phyloP scores from a whole-genome alignment of 2,113 vertebrate genomes.

The Prinia subflava region DNA sequence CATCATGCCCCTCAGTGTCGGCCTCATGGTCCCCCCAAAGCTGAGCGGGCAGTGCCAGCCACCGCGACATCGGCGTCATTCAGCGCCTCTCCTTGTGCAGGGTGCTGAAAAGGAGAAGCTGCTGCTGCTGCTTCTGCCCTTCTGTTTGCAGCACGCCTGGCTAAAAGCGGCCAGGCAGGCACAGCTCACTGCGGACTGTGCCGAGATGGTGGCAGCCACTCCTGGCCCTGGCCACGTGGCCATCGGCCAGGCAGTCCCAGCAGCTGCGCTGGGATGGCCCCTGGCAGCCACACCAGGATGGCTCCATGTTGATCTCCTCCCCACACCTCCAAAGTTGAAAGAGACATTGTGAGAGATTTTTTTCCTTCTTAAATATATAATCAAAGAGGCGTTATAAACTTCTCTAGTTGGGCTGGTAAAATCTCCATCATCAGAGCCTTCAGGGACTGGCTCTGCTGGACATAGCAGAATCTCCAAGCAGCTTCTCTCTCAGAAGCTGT shows the following conservation, averaged over 20 bases:
- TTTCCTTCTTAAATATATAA: not conserved
- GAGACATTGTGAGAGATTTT: not conserved
- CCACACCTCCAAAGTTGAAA: not conserved
- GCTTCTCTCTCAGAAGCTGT: not conserved
- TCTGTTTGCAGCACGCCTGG: too few species aligned
- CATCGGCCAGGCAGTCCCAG: fast-evolving
- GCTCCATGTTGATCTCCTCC: fast-evolving
- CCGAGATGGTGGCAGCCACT: fast-evolving
- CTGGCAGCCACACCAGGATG: not conserved
- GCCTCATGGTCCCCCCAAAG: not conserved
- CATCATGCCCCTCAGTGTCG: fast-evolving
- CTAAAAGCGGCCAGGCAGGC: not conserved
- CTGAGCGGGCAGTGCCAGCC: fast-evolving
- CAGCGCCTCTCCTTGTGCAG: not conserved
- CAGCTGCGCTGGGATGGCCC: not conserved
- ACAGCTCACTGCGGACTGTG: fast-evolving
- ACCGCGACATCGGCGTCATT: fast-evolving
- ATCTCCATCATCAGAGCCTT: not conserved
- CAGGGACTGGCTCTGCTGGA: not conserved
- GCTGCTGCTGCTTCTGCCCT: not conserved
- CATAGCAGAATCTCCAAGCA: fast-evolving
- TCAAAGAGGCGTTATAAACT: not conserved
- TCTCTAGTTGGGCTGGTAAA: not conserved
- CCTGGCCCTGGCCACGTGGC: fast-evolving
- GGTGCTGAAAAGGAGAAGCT: not conserved